Conservation (phyloP, 2,113 vertebrate genomes). For the Chrysemys picta region DNA sequence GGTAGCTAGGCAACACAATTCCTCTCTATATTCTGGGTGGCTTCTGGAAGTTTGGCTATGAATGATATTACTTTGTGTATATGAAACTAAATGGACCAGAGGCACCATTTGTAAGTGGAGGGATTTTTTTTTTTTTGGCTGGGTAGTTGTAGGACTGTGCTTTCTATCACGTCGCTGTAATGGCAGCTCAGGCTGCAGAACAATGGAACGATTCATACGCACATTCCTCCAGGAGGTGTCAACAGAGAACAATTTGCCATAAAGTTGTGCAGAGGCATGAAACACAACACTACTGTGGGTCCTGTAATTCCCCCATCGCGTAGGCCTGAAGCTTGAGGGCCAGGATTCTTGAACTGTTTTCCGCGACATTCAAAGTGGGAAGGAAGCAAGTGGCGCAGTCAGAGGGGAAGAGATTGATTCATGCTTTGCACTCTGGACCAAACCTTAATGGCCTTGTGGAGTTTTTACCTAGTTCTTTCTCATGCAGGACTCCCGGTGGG, state of each 20-base stretch:
- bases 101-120: constrained; percentile 68
- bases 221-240: constrained; percentile 14
- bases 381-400: neutral
- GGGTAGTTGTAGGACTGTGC: neutral
- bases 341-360: neutral
- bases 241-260: constrained; percentile 16
- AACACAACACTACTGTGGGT: neutral
- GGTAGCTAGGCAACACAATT: constrained; percentile 81
- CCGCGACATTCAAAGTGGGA: neutral
- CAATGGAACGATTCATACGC: neutral
- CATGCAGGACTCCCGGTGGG: fast-evolving
- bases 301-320: neutral
- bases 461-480: neutral
- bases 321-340: neutral
- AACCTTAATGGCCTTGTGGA: neutral
- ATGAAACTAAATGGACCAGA: constrained; percentile 79
- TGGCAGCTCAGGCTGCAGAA: constrained; percentile 37
- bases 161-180: neutral
- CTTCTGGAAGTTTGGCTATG: constrained; percentile 78
- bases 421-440: neutral
- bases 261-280: constrained; percentile 16
- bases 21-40: constrained; percentile 62
- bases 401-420: neutral
- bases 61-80: constrained; percentile 76
- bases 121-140: constrained; percentile 15